phyloP scores from a whole-genome alignment of 2,888 invertebrate genomes.

The Tanaodytes sp. region DNA sequence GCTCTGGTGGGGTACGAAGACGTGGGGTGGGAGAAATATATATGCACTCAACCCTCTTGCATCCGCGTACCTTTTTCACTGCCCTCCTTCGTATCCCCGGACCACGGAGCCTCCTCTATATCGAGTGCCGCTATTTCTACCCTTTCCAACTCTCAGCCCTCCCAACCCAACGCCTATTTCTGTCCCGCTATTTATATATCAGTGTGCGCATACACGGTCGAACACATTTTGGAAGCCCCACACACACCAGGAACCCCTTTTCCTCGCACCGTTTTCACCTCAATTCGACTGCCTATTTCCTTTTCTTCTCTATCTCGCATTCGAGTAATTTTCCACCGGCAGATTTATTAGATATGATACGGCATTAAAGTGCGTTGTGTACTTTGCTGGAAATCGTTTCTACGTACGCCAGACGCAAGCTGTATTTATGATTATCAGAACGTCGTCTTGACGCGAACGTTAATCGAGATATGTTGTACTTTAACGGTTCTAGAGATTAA shows the following conservation, averaged over 20 bases:
- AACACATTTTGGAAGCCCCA: constrained; percentile 29
- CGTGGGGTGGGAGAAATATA: constrained; percentile 50
- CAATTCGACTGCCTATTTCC: constrained; percentile 48
- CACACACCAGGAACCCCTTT: constrained; percentile 35
- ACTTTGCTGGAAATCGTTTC: constrained; percentile 46
- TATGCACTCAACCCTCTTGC: constrained; percentile 49
- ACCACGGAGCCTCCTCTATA: constrained; percentile 50
- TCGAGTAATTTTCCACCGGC: constrained; percentile 71
- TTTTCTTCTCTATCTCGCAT: constrained; percentile 59
- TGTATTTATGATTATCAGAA: constrained; percentile 61
- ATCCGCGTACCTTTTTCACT: constrained; percentile 49
- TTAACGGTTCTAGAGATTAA: too few species aligned
- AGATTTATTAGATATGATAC: constrained; percentile 66
- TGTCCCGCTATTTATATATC: constrained; percentile 15
- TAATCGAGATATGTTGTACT: too few species aligned
- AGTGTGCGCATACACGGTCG: constrained; percentile 36
- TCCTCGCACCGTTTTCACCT: constrained; percentile 29
- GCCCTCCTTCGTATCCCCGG: constrained; percentile 47
- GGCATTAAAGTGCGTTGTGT: constrained; percentile 69
- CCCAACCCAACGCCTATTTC: too few species aligned
- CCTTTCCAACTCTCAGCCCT: background rate
- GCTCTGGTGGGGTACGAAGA: constrained; percentile 57
- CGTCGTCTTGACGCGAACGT: too few species aligned
- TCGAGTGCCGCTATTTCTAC: constrained; percentile 45
- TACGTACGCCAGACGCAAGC: constrained; percentile 45